These are phyloP conservation scores for Cheilosia impressa DNA, from an alignment of 2,888 invertebrate species.

Conservation along the genomic window DNA sequence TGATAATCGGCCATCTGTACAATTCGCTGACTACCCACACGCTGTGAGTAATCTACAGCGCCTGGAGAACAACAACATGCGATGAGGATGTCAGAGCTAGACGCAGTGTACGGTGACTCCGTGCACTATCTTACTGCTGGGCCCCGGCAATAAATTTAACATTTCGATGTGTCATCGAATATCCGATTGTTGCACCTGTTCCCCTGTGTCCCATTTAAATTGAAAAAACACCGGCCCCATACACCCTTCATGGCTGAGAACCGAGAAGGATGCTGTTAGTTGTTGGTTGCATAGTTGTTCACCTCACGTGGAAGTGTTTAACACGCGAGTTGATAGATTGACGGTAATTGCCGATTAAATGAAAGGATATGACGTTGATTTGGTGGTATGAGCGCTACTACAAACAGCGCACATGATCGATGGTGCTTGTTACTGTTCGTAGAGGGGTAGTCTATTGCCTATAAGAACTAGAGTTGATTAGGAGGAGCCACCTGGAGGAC, in stretches of 20 bases:
- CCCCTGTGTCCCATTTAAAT: constrained; percentile 48
- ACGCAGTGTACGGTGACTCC: not conserved
- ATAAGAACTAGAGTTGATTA: not conserved
- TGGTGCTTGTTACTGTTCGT: not conserved
- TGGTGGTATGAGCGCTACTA: not conserved
- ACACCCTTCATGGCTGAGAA: constrained; percentile 30
- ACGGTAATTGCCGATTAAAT: constrained; percentile 51
- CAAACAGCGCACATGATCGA: constrained; percentile 5
- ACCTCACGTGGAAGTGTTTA: constrained; percentile 14
- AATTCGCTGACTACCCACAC: constrained; percentile 63
- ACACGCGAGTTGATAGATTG: constrained; percentile 41
- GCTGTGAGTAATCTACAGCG: constrained; percentile 58
- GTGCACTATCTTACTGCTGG: not conserved
- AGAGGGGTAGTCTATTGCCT: not conserved
- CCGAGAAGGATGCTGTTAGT: constrained; percentile 29
- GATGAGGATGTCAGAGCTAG: constrained; percentile 39
- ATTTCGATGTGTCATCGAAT: constrained; percentile 71
- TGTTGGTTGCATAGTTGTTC: not conserved
- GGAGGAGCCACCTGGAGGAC: too few species aligned
- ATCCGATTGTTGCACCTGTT: constrained; percentile 67
- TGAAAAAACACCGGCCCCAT: constrained; percentile 37
- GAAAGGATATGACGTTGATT: constrained; percentile 42
- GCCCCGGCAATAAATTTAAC: constrained; percentile 62
- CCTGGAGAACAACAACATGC: constrained; percentile 47
- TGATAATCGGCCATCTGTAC: constrained; percentile 61